Evolutionary conservation across 2,888 invertebrate species (phyloP).

Genomic region (Liodrosophila aerea): DNA sequence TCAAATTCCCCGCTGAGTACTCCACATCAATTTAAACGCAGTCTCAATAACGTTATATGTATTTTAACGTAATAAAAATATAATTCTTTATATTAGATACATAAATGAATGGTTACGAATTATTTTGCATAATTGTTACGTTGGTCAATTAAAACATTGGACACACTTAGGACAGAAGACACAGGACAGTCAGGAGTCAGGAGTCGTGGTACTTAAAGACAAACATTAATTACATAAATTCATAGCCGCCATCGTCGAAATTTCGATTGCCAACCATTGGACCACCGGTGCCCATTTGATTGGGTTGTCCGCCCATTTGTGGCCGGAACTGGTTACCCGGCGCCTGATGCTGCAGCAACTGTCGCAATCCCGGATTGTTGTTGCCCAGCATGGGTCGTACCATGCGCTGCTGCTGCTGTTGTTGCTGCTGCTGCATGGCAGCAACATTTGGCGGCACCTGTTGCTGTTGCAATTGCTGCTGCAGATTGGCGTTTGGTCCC

Average conservation of each 20-base stretch:
- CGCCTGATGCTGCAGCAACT: conserved; percentile 87
- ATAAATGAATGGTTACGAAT: conserved; percentile 9
- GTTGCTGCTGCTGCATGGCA: conserved; percentile 71
- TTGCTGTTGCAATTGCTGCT: conserved; percentile 81
- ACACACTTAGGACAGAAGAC: too few species aligned
- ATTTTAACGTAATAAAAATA: conserved; percentile 42
- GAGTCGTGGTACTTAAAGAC: too few species aligned
- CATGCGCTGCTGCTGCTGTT: conserved; percentile 84
- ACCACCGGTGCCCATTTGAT: conserved; percentile 73
- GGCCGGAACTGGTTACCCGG: conserved; percentile 82
- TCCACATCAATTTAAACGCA: conserved; percentile 84
- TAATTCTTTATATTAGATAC: conserved; percentile 44
- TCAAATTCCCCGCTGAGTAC: conserved; percentile 95
- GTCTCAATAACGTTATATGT: conserved; percentile 13
- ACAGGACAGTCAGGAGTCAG: too few species aligned
- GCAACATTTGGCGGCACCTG: conserved; percentile 89
- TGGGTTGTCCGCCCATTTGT: conserved; percentile 75
- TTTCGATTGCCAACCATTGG: conserved; percentile 78
- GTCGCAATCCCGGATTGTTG: conserved; percentile 90
- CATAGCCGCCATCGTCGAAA: conserved; percentile 80
- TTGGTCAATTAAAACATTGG: too few species aligned
- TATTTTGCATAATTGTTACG: too few species aligned
- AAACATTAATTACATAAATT: conserved; percentile 78
- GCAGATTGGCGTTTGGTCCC: conserved; percentile 63
- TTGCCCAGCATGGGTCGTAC: conserved; percentile 89